phyloP scores from a whole-genome alignment of 2,888 invertebrate genomes.

The Phengaris arion region DNA sequence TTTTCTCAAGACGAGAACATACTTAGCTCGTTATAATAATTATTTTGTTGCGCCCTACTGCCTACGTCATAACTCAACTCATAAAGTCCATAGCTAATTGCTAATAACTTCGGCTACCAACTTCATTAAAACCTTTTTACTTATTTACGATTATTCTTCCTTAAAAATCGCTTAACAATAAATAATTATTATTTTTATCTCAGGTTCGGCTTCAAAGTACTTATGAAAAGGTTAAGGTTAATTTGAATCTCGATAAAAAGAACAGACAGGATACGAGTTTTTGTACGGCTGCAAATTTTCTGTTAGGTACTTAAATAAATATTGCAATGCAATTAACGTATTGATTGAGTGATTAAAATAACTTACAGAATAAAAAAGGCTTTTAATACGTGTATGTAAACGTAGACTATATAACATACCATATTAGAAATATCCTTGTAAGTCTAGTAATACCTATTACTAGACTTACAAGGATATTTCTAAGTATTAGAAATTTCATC shows the following conservation, averaged over 20 bases:
- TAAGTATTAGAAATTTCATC: constrained; percentile 10
- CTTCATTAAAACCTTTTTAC: neutral
- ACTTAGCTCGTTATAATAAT: neutral
- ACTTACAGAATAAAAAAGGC: neutral
- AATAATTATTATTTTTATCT: neutral
- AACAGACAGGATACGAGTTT: neutral
- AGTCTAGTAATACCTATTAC: neutral
- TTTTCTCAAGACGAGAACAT: neutral
- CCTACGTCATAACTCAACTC: neutral
- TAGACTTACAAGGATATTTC: no score
- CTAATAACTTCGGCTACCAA: neutral
- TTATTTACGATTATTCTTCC: constrained; percentile 21
- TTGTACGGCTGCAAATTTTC: neutral
- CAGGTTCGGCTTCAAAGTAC: neutral
- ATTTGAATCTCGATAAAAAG: neutral
- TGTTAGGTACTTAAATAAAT: neutral
- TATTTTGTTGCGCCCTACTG: neutral
- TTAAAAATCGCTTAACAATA: neutral
- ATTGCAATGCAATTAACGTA: no score
- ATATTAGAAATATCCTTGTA: neutral
- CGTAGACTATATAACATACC: neutral
- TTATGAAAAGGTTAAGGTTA: neutral
- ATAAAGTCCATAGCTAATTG: neutral
- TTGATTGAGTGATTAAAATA: neutral
- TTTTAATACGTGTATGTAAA: neutral